phyloP scores from a whole-genome alignment of 2,888 invertebrate genomes.

The Drosophila pseudotalamancana region DNA sequence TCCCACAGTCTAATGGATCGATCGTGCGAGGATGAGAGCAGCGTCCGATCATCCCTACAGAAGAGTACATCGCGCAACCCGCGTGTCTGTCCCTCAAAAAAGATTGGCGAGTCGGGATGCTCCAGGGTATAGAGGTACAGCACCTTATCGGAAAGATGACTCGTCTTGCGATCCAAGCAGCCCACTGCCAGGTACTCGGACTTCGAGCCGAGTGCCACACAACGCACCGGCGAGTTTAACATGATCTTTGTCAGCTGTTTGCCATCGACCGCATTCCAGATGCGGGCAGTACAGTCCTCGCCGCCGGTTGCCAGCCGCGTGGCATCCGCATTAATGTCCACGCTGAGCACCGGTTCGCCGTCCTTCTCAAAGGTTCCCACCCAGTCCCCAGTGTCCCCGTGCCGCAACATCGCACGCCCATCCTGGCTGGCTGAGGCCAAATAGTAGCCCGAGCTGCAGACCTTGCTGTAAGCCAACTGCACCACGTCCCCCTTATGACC shows the following conservation, averaged over 20 bases:
- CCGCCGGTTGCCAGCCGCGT: constrained; percentile 95
- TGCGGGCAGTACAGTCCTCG: constrained; percentile 95
- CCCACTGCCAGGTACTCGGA: constrained; percentile 92
- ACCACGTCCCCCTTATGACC: constrained; percentile 42
- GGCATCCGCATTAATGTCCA: constrained; percentile 94
- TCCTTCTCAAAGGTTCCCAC: constrained; percentile 98
- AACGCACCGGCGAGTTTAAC: constrained; percentile 95
- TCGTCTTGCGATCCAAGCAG: constrained; percentile 90
- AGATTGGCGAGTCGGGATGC: constrained; percentile 85
- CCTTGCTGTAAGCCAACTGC: constrained; percentile 45
- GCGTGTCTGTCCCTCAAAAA: constrained; percentile 90
- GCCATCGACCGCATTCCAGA: constrained; percentile 97
- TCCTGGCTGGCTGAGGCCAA: constrained; percentile 85
- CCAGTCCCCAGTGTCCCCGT: constrained; percentile 98
- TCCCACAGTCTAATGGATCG: constrained; percentile 95
- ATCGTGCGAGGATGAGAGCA: constrained; percentile 96
- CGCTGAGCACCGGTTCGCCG: constrained; percentile 98
- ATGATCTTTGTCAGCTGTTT: constrained; percentile 89
- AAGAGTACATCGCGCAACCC: constrained; percentile 93
- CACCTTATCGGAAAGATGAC: constrained; percentile 86
- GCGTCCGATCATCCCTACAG: constrained; percentile 90
- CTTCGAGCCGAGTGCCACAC: constrained; percentile 93
- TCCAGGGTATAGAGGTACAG: constrained; percentile 92
- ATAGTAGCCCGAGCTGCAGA: constrained; percentile 34
- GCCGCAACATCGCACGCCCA: constrained; percentile 97